Evolutionary conservation across 2,888 invertebrate species (phyloP), one percentile per base, ranked within the genome.

Genomic region (Myopa testacea): DNA sequence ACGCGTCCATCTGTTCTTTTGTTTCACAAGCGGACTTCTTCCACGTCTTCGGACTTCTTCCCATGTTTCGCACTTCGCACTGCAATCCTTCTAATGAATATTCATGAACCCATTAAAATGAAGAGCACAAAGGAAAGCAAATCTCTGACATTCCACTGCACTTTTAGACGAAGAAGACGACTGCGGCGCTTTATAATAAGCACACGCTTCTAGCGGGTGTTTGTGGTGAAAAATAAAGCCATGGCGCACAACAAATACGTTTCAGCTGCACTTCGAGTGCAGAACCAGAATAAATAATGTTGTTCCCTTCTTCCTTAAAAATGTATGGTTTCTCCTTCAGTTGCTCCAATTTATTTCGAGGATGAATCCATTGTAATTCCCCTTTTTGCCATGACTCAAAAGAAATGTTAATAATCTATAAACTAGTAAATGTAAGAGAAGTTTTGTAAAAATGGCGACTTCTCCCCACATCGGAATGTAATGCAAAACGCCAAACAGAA

Each of bases 61-160:
- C 34, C 2, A 19, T 69, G 8, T 1, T 26, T 50, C 26, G 69
- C 50, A n/a, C 16, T n/a, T 34, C 5, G 67, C 50, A 69, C 12
- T 19, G 69, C 12, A 50, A 26, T 4, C n/a, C 19, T 26, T 4
- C 50, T 50, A 50, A 69, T 69, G 69, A 69, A 69, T 69, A 69
- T 69, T 69, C 69, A 69, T 45, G 69, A 12, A 26, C 45, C 45
- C 50, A 69, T 69, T 69, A 50, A 45, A 69, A 69, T 69, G 45
- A n/a, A 10, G 45, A 69, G 26, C 38, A 67, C 2, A 67, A n/a
- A 69, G 10, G 19, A 34, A 69, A 50, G 3, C 45, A 26, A 69
- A 69, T 26, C 1, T 34, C 0, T 14, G 26, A 52, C 1, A 1
- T 52, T 52, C 14, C 52, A 4, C 16, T 26, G 4, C 7, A 10